phyloP scores from a whole-genome alignment of 2,797 vertebrate species.

The Sebastes jordani region DNA sequence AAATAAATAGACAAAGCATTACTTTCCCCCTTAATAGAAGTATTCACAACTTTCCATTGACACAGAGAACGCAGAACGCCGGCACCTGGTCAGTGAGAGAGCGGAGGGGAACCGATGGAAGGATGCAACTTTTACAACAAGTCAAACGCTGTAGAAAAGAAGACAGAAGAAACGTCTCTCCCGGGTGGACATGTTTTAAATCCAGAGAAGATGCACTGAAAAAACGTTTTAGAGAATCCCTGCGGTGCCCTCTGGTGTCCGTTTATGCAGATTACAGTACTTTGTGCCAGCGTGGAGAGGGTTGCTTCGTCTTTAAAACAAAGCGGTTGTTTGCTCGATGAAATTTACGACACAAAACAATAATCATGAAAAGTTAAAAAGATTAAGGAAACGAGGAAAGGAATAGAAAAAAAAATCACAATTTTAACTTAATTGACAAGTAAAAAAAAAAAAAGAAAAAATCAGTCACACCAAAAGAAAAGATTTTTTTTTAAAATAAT shows the following conservation, averaged over 20 bases:
- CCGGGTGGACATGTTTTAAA: slow-evolving; percentile 3
- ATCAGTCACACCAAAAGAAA: slow-evolving; percentile 17
- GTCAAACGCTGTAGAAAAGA: slow-evolving; percentile 24
- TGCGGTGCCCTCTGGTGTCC: slow-evolving; percentile 62
- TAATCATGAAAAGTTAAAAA: slow-evolving; percentile 34
- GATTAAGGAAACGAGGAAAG: slow-evolving; percentile 47
- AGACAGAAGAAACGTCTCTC: slow-evolving; percentile 9
- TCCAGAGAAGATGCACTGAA: slow-evolving; percentile 26
- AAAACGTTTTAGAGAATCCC: slow-evolving; percentile 24
- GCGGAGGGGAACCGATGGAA: slow-evolving; percentile 47
- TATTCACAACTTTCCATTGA: slow-evolving; percentile 82
- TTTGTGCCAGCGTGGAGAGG: slow-evolving; percentile 36
- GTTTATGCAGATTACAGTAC: slow-evolving; percentile 67
- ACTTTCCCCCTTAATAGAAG: slow-evolving; percentile 79
- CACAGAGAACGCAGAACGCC: slow-evolving; percentile 65
- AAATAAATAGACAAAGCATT: slow-evolving; percentile 88
- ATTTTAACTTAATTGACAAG: slow-evolving; percentile 38
- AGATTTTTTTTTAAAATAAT: slow-evolving; percentile 39
- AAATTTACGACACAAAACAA: slow-evolving; percentile 43
- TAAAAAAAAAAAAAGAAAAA: slow-evolving; percentile 18
- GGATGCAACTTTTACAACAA: slow-evolving; percentile 37
- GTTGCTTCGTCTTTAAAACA: slow-evolving; percentile 31
- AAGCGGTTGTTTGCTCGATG: slow-evolving; percentile 38
- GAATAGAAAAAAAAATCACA: slow-evolving; percentile 43
- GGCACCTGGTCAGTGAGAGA: slow-evolving; percentile 69